A percentile compares a stretch with the other conserved stretches of the same genome.
Conservation (phyloP, 1,140 invertebrate species). For the Anoplophora glabripennis region DNA sequence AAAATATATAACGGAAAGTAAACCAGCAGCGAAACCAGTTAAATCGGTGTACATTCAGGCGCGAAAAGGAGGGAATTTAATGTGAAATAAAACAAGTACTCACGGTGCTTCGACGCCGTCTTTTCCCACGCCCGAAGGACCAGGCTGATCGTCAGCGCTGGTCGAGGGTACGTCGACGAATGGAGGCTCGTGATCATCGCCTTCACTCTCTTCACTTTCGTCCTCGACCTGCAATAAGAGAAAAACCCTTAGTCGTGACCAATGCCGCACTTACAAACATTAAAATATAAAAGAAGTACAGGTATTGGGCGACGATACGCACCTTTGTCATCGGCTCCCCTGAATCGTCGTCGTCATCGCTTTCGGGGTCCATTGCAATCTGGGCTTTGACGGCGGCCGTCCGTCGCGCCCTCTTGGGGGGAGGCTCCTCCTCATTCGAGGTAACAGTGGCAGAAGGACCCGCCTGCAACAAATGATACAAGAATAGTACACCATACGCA, state of each 20-base stretch:
- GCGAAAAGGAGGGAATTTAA: slow-evolving; percentile 13
- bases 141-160: slow-evolving; percentile 54
- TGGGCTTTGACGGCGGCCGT: slow-evolving; percentile 37
- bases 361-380: slow-evolving; percentile 27
- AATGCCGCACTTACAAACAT: neutral
- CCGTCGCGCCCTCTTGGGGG: slow-evolving; percentile 34
- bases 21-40: neutral
- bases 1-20: neutral
- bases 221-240: slow-evolving; percentile 37
- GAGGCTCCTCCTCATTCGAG: slow-evolving; percentile 37
- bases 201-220: slow-evolving; percentile 35
- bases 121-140: slow-evolving; percentile 57
- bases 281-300: neutral
- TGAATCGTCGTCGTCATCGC: slow-evolving; percentile 26
- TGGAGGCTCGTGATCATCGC: slow-evolving; percentile 43
- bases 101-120: slow-evolving; percentile 56
- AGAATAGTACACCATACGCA: too few species aligned
- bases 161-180: slow-evolving; percentile 53
- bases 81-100: slow-evolving; percentile 48
- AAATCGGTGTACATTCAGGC: slow-evolving; percentile 25
- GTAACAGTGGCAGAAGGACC: slow-evolving; percentile 9
- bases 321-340: slow-evolving; percentile 32
- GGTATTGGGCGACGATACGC: neutral
- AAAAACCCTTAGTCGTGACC: neutral
- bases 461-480: neutral